Base-by-base conservation (phyloP, 2,113 vertebrate genomes). In the Ptyas mucosa region DNA sequence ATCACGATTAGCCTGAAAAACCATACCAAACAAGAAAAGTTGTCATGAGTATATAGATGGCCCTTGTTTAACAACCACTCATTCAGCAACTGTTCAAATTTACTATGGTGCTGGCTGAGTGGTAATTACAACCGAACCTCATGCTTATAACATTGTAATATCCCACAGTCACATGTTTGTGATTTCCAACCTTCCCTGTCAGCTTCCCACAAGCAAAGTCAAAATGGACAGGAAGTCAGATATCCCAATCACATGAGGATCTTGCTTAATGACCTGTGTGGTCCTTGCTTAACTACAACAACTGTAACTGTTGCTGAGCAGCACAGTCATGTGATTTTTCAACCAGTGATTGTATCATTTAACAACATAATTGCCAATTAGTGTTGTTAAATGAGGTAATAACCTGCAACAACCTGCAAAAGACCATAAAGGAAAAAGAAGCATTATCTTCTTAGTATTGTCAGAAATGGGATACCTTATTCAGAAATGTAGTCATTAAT, bases 1-100 rank as follows among this genome's bases (percentile, higher is more conserved):
- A 0, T 99, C 99, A 7, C 99, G 98, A 96, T 99, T 99, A 89
- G 99, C 99, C 99, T 99, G 95, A 52, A 96, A 95, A 75, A 93
- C 1, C 95, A 51, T 92, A 93, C 0, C 0, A 89, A 88, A 90
- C 91, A 90, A 95, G 89, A 0, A 43, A 20, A 90, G 26, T 91
- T 1, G 3, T 1, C 20, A 92, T 34, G 21, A 34, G 9, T 14
- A 91, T 15, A 26, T 20, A 18, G 8, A 9, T n/a, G 21, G 12
- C n/a, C 69, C 69, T 75, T 34, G 15, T 81, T 81, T 81, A 81
- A 81, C 15, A 39, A 81, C 15, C n/a, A 81, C n/a, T 81, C n/a
- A 39, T 39, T 81, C 69, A 81, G 34, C n/a, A 39, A 39, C 34
- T 34, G n/a, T 81, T 81, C 7, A 20, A 39, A 81, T 18, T 21